These are phyloP conservation scores for Spilarctia lutea DNA, from an alignment of 2,888 invertebrate species.

Conservation along the genomic window DNA sequence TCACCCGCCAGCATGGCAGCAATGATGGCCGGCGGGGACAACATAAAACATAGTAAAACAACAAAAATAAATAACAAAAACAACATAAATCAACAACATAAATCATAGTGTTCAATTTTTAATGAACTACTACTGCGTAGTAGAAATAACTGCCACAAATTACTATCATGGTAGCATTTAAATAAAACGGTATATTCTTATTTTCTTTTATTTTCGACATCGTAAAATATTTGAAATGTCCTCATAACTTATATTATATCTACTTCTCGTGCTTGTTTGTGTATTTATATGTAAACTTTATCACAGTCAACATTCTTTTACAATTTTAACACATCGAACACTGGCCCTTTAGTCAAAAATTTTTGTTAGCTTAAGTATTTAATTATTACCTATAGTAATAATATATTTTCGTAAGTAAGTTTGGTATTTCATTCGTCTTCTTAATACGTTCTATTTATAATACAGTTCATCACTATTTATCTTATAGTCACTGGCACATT, in stretches of 20 bases:
- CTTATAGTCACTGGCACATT: conserved; percentile 66
- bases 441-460: conserved; percentile 52
- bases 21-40: too few species aligned
- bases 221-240: conserved; percentile 49
- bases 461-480: conserved; percentile 56
- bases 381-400: conserved; percentile 59
- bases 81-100: too few species aligned
- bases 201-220: neutral
- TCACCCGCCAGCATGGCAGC: too few species aligned
- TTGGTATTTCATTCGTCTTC: conserved; percentile 59
- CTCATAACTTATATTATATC: conserved; percentile 41
- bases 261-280: conserved; percentile 66
- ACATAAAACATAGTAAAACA: too few species aligned
- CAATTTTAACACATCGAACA: conserved; percentile 77
- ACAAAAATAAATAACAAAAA: too few species aligned
- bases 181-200: neutral
- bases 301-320: conserved; percentile 47
- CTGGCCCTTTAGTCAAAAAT: conserved; percentile 80
- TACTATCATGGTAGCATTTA: neutral
- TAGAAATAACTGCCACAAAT: neutral
- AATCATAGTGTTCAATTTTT: neutral
- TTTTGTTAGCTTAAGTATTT: conserved; percentile 83
- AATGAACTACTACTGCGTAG: neutral
- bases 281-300: conserved; percentile 57
- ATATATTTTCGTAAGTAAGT: conserved; percentile 66